Percentiles rank a stretch among this genome's conserved stretches.
These are phyloP conservation scores for Cricetomys ansorgei DNA, from an alignment of 2,113 vertebrate species.

Conservation along the genomic window DNA sequence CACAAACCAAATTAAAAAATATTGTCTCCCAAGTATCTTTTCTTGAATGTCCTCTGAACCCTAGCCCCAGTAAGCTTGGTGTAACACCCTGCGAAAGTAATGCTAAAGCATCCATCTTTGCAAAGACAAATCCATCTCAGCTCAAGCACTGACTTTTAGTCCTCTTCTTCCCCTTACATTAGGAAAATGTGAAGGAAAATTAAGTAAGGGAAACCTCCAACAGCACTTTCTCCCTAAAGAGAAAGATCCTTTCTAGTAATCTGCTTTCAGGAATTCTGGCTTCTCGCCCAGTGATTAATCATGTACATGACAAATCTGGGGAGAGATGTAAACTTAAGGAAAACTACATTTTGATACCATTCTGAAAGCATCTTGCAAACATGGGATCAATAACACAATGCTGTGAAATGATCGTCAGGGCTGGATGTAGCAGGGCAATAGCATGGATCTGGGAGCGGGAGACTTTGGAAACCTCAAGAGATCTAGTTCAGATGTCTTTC, in stretches of 20 bases:
- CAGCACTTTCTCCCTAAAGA: constrained; percentile 27
- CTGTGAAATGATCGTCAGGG: neutral
- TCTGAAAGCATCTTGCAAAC: constrained; percentile 59
- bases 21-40: neutral
- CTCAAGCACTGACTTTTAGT: neutral
- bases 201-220: constrained; percentile 44
- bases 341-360: constrained; percentile 65
- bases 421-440: neutral
- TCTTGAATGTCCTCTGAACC: constrained; percentile 19
- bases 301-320: constrained; percentile 33
- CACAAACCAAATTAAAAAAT: neutral
- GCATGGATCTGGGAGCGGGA: neutral
- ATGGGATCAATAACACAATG: neutral
- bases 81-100: neutral
- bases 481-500: neutral
- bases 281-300: constrained; percentile 59
- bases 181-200: constrained; percentile 47
- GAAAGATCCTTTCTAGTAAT: constrained; percentile 49
- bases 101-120: neutral
- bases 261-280: constrained; percentile 44
- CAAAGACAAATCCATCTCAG: neutral
- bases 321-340: constrained; percentile 65
- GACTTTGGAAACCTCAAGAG: neutral
- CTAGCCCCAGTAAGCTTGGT: neutral
- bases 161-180: neutral